Conservation (phyloP, 2,797 vertebrate species). For the Spea hammondii region DNA sequence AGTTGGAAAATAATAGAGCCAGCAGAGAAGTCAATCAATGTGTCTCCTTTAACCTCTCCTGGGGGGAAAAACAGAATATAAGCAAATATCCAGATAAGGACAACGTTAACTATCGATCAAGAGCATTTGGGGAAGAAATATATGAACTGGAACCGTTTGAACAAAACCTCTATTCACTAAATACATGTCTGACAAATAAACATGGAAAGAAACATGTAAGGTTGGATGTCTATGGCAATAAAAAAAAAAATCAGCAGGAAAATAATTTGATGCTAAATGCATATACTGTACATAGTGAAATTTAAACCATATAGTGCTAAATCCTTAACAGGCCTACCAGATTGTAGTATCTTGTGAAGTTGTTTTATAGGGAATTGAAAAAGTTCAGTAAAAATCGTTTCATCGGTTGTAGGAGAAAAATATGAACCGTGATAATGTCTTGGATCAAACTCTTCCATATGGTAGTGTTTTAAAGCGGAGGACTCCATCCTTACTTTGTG, state of each 20-base stretch:
- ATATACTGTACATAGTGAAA: too few species aligned
- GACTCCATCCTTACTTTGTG: not conserved
- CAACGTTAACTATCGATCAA: too few species aligned
- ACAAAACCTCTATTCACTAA: too few species aligned
- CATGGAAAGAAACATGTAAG: too few species aligned
- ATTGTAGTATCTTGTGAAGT: not conserved
- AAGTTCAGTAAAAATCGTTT: not conserved
- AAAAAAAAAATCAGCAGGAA: too few species aligned
- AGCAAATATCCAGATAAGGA: too few species aligned
- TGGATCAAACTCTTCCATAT: not conserved
- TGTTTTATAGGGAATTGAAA: not conserved
- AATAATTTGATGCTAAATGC: too few species aligned
- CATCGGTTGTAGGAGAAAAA: not conserved
- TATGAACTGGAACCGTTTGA: too few species aligned
- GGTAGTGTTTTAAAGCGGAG: not conserved
- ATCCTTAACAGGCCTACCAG: not conserved
- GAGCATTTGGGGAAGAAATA: too few species aligned
- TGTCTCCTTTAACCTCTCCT: not conserved
- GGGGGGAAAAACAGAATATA: not conserved
- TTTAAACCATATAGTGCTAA: not conserved
- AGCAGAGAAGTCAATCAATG: not conserved
- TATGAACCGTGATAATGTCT: not conserved
- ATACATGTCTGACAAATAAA: too few species aligned
- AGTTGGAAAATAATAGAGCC: not conserved
- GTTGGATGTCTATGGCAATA: too few species aligned